A percentile compares a stretch with the other conserved stretches of the same genome.
These are phyloP conservation scores for Symphodus melops DNA, from an alignment of 2,113 vertebrate genomes.

Conservation along the genomic window DNA sequence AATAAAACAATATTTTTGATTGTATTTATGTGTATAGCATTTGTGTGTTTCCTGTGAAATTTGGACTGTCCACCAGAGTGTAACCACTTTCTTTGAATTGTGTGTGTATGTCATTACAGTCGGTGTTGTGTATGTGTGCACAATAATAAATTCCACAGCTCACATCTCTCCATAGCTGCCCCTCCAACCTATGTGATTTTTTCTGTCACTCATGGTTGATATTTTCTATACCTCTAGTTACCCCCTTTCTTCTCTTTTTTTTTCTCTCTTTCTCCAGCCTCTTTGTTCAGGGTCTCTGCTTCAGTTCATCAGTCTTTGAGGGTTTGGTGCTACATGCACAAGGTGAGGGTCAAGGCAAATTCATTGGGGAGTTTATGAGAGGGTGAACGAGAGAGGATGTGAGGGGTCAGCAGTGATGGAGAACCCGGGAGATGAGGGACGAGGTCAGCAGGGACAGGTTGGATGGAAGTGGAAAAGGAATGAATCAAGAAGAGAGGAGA, in stretches of 20 bases:
- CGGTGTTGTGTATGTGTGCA: not conserved
- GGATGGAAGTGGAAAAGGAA: slow-evolving; percentile 8
- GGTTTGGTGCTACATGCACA: slow-evolving; percentile 23
- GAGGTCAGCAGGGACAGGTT: slow-evolving; percentile 16
- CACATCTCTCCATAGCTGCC: slow-evolving; percentile 8
- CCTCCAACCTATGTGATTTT: slow-evolving; percentile 36
- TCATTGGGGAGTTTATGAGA: slow-evolving; percentile 27
- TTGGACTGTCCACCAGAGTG: slow-evolving; percentile 11
- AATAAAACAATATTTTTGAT: slow-evolving; percentile 10
- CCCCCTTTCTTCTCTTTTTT: not conserved
- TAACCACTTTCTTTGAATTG: slow-evolving; percentile 35
- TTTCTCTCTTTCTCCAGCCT: not conserved
- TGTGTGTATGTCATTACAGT: not conserved
- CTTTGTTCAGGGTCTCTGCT: not conserved
- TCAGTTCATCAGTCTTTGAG: slow-evolving; percentile 18
- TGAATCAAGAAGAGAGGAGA: slow-evolving; percentile 11
- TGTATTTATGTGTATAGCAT: not conserved
- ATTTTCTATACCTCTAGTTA: slow-evolving; percentile 30
- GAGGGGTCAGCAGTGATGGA: slow-evolving; percentile 47
- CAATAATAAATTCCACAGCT: slow-evolving; percentile 37
- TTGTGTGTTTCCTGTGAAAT: not conserved
- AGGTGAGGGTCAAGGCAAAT: slow-evolving; percentile 47
- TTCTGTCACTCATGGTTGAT: slow-evolving; percentile 49
- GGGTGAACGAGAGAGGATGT: slow-evolving; percentile 16
- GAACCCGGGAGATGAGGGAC: slow-evolving; percentile 27